These are phyloP conservation scores for Melieria crassipennis DNA, from an alignment of 2,888 invertebrate genomes.

Conservation along the genomic window DNA sequence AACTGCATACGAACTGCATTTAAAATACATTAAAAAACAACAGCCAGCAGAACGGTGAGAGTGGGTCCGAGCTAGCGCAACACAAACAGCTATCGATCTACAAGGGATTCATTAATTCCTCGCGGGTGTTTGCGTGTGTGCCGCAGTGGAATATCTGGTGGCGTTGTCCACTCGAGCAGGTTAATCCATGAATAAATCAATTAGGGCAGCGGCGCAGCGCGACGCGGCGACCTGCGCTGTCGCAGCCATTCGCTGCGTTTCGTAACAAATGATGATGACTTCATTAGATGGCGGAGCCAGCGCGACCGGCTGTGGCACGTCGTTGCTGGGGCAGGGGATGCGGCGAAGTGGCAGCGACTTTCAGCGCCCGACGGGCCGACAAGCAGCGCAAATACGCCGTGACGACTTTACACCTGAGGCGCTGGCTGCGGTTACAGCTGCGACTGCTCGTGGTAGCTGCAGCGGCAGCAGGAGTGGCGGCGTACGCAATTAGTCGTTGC, in stretches of 20 bases:
- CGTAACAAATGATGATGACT: conserved; percentile 41
- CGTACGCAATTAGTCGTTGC: conserved; percentile 14
- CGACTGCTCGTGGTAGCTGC: neutral
- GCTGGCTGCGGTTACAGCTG: neutral
- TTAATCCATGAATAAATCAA: conserved; percentile 48
- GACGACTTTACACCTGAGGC: conserved; percentile 33
- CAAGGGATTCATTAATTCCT: conserved; percentile 20
- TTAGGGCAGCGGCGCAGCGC: conserved; percentile 36
- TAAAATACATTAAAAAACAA: conserved; percentile 2
- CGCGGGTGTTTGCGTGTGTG: too few species aligned
- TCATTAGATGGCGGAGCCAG: conserved; percentile 33
- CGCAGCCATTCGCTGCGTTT: neutral
- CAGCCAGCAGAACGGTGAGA: neutral
- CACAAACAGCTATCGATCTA: conserved; percentile 22
- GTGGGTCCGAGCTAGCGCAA: neutral
- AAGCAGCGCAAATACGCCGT: conserved; percentile 16
- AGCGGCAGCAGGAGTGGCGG: neutral
- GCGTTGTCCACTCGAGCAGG: conserved; percentile 26
- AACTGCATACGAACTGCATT: conserved; percentile 10
- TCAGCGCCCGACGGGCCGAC: conserved; percentile 3
- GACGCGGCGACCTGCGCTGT: neutral
- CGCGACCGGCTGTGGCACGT: too few species aligned
- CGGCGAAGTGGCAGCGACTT: neutral
- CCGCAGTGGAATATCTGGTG: neutral
- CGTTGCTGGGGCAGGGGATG: too few species aligned